phyloP scores from a whole-genome alignment of 2,888 invertebrate species.

The Xylota segnis region DNA sequence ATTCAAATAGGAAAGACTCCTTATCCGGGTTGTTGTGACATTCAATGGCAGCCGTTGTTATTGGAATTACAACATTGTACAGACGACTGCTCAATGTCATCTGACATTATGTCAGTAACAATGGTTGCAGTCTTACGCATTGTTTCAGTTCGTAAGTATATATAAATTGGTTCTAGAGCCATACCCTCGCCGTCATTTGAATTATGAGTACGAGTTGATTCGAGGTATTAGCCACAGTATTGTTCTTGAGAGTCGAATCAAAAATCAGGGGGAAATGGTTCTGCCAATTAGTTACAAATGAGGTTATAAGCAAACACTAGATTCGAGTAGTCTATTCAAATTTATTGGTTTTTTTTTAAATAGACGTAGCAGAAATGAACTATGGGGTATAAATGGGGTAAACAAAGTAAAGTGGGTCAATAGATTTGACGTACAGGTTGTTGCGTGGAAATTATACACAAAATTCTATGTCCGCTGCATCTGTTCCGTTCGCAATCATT shows the following conservation, averaged over 20 bases:
- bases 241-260: neutral
- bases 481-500: too few species aligned
- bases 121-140: constrained; percentile 3
- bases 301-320: neutral
- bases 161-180: neutral
- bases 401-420: neutral
- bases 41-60: constrained; percentile 5
- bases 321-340: neutral
- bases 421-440: too few species aligned
- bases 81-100: constrained; percentile 11
- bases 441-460: too few species aligned
- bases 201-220: neutral
- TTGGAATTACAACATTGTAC: constrained; percentile 12
- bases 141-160: neutral
- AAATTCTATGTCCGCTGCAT: too few species aligned
- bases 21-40: neutral
- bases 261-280: neutral
- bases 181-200: neutral
- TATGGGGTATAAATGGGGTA: too few species aligned
- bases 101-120: constrained; percentile 10
- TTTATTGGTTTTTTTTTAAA: neutral
- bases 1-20: constrained; percentile 2
- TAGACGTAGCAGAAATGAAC: neutral
- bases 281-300: neutral
- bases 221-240: neutral